Evolutionary conservation across 2,113 vertebrate genomes (phyloP), one percentile per base, ranked within the genome.

Genomic region (Brachyhypopomus occidentalis): DNA sequence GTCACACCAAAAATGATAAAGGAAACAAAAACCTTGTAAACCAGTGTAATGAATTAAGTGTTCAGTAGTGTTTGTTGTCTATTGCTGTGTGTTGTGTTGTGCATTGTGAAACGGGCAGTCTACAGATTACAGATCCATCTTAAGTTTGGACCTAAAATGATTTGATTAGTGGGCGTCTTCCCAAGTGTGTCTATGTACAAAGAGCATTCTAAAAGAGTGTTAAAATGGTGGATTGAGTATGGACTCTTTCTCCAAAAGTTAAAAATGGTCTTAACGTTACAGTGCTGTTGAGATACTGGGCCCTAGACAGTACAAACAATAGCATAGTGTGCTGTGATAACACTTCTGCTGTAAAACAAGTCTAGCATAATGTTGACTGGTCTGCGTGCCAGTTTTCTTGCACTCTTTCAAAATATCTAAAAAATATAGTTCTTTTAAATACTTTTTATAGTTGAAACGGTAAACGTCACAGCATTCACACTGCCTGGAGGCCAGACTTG

Each of bases 361-460:
- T 27, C 55, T 70, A 79, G 22, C 38, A 73, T 77, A 64, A 64
- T 34, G 25, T 5, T 23, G 59, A 48, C 2, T 59, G n/a, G 30
- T 22, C 2, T 34, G 14, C 48, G 22, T 71, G 8, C 41, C 25
- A 41, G 62, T 67, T 82, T 74, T 22, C 45, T 78, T 78, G 56
- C 45, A 69, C 64, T 70, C 59, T 41, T 80, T 64, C 71, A 75
- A 72, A 77, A 78, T 84, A 82, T 64, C 66, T 74, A 55, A 45
- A 27, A 77, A 77, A 80, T 80, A 77, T 74, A 85, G 79, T 72
- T 69, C 64, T 72, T 72, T 34, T 78, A 38, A 59, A 60, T 20
- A 0, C 16, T 55, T 55, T 56, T 48, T 79, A 52, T 77, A 75
- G 41, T 45, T 73, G 48, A 22, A 72, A 66, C 60, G 36, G 41